Base-by-base conservation (phyloP, 2,113 vertebrate genomes). In the Calcarius ornatus region DNA sequence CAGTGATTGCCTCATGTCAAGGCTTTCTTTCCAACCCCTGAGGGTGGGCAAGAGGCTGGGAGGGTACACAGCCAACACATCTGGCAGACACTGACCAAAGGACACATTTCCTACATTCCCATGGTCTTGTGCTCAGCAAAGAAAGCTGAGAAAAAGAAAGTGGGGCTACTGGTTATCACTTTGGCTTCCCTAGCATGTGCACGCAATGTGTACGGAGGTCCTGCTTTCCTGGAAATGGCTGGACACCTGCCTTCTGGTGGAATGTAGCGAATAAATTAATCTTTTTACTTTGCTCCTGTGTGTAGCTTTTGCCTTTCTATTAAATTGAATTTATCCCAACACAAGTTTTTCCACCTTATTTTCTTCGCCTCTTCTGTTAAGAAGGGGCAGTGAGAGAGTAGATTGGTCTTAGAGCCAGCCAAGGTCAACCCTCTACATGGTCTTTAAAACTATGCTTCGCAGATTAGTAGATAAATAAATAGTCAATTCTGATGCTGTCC, bases 121-220 rank as follows among this genome's bases (percentile, higher is more conserved):
- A 20, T 11, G 31, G 40, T n/a, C 24, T 53, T 50, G 15, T 66
- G 31, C 19, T 80, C 53, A 33, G 48, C 43, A 56, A 35, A 40
- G 38, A 68, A 53, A 61, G 2, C 10, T 77, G 51, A 81, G 6
- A 38, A 9, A 86, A 69, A 61, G 7, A 22, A 35, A 53, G 23
- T 0, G 0, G 4, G 2, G 9, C 10, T 56, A 1, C 27, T 80
- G 37, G 7, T 31, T 51, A 27, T 21, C 37, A 8, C 11, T 68
- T 79, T 40, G 11, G 8, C n/a, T 81, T 48, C 50, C n/a, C 22
- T 31, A 53, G 45, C 19, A 57, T 3, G 2, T 40, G 45, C 15
- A 35, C 13, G 6, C 10, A 10, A 11, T 0, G 1, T 20, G 5
- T 54, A 13, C 24, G 4, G 38, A 59, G 13, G 38, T 15, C 25